Evolutionary conservation across 2,113 vertebrate genomes (phyloP), one percentile per base, ranked within the genome.

Genomic region (Silurus glanis): DNA sequence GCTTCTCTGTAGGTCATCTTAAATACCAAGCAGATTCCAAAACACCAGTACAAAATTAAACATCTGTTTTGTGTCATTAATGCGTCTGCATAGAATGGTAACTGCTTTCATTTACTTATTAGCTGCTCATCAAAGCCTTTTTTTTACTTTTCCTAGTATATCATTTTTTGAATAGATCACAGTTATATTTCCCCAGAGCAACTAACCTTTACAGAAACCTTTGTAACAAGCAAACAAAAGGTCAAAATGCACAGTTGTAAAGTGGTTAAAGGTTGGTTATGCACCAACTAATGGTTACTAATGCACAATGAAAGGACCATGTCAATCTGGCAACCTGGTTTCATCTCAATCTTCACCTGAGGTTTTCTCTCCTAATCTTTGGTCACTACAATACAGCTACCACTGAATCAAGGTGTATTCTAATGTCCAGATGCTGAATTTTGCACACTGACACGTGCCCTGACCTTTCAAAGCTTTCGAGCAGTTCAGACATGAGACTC

Each of bases 401-500:
- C 53, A 28, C 23, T 58, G n/a, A 19, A n/a, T 56, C 7, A 2
- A 5, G 28, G 25, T 58, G 76, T 37, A 25, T 79, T 79, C 45
- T 6, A 37, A 59, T 2, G 19, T 16, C 10, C 0, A 17, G 19
- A 66, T 37, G 66, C 14, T 71, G 28, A 59, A 55, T 12, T 47
- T 5, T 71, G 25, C 47, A 56, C 59, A 55, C 74, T 16, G 14
- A 9, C 53, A 37, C 14, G 17, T 13, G 14, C 74, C 74, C 74
- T 55, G 12, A 17, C 47, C 7, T 47, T 49, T 78, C 23, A 8
- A 85, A 19, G 37, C n/a, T 25, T 61, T 59, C 16, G 28, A 59
- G 6, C 23, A 25, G 56, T 16, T 96, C 94, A 99, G 88, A 98
- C 97, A 0, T 97, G 97, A 78, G 97, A 99, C 91, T 99, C 97